These are phyloP conservation scores for Cetonia aurata DNA, from an alignment of 2,888 invertebrate species.

Conservation along the genomic window DNA sequence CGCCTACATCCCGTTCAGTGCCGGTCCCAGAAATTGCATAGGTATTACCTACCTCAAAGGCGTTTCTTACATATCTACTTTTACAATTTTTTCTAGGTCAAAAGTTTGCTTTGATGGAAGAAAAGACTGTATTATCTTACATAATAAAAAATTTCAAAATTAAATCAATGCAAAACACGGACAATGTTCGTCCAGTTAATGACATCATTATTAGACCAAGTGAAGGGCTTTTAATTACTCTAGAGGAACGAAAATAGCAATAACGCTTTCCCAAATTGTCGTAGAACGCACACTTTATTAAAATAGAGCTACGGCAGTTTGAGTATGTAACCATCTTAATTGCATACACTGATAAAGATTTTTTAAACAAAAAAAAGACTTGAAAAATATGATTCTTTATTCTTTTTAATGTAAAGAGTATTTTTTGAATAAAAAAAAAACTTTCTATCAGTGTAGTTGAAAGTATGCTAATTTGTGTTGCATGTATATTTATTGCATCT, in stretches of 20 bases:
- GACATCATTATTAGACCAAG: conserved; percentile 29
- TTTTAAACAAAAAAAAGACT: no score
- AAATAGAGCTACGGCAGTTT: neutral
- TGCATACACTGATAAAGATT: no score
- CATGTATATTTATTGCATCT: no score
- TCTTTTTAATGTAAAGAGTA: neutral
- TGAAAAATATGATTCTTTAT: no score
- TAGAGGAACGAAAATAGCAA: conserved; percentile 21
- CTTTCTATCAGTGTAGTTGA: no score
- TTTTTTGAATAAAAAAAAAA: no score
- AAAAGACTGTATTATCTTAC: conserved; percentile 36
- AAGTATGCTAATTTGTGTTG: no score
- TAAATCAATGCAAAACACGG: conserved; percentile 29
- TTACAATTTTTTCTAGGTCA: conserved; percentile 26
- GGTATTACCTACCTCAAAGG: no score
- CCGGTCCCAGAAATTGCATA: conserved; percentile 81
- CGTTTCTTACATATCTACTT: neutral
- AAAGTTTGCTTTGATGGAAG: conserved; percentile 35
- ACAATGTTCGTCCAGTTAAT: conserved; percentile 14
- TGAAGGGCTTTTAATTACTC: conserved; percentile 14
- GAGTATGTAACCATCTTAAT: no score
- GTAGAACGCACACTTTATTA: no score
- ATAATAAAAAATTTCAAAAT: conserved; percentile 37
- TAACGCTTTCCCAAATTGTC: neutral
- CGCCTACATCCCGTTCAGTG: conserved; percentile 80